phyloP scores from a whole-genome alignment of 2,888 invertebrate genomes.

The Caenorhabditis sp. region DNA sequence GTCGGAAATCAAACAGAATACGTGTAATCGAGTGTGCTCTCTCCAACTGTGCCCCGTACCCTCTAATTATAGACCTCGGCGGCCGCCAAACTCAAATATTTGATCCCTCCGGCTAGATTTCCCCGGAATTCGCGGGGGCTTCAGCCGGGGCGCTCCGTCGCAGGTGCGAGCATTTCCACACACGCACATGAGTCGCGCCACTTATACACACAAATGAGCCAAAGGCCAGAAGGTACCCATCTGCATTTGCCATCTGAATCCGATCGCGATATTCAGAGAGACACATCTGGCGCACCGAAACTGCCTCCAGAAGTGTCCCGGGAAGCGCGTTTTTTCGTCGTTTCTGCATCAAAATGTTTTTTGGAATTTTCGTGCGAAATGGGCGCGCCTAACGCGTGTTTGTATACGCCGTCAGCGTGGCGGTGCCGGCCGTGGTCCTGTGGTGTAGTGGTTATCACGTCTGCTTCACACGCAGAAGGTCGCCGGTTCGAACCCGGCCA shows the following conservation, averaged over 20 bases:
- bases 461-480: constrained; percentile 76
- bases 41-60: no score
- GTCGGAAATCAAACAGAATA: no score
- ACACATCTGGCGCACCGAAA: constrained; percentile 7
- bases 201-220: constrained; percentile 31
- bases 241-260: constrained; percentile 18
- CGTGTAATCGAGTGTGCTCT: no score
- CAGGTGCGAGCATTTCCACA: constrained; percentile 13
- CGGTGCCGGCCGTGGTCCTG: constrained; percentile 38
- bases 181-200: constrained; percentile 20
- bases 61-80: no score
- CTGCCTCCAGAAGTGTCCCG: neutral
- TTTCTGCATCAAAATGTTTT: no score
- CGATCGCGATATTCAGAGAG: constrained; percentile 3
- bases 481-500: constrained; percentile 73
- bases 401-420: neutral
- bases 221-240: constrained; percentile 37
- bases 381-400: neutral
- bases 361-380: neutral
- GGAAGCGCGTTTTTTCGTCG: no score
- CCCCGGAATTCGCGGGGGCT: no score
- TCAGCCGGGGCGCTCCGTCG: no score
- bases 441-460: constrained; percentile 76
- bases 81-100: no score
- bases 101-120: no score